These are phyloP conservation scores for Eupelmus urozonus DNA, from an alignment of 2,888 invertebrate species.

Conservation along the genomic window DNA sequence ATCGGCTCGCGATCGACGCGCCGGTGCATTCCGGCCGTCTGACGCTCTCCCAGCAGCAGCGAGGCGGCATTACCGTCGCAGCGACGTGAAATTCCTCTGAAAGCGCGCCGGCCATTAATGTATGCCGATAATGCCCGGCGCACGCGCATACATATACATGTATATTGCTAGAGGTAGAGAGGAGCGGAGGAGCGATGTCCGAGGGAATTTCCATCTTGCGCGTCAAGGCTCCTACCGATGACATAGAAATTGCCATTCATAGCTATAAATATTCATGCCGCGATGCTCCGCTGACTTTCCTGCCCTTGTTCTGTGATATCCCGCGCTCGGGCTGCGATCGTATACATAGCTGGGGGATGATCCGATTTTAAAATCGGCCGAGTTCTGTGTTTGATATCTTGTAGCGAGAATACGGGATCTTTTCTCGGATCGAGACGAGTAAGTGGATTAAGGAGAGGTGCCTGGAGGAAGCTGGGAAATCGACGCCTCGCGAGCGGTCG, in stretches of 20 bases:
- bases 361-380: slow-evolving; percentile 27
- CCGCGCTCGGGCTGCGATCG: not conserved
- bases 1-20: not conserved
- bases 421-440: slow-evolving; percentile 13
- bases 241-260: slow-evolving; percentile 54
- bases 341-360: not conserved
- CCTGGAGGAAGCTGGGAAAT: slow-evolving; percentile 26
- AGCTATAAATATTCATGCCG: slow-evolving; percentile 51
- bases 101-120: too few relatives aligned
- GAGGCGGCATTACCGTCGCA: too few relatives aligned
- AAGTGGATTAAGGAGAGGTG: slow-evolving; percentile 35
- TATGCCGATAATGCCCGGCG: slow-evolving; percentile 37
- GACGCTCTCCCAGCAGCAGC: too few relatives aligned
- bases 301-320: not conserved
- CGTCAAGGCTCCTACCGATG: slow-evolving; percentile 32
- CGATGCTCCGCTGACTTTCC: not conserved
- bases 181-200: not conserved
- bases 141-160: too few relatives aligned
- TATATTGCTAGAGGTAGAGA: not conserved
- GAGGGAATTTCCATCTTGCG: slow-evolving; percentile 44
- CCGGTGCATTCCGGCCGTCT: not conserved
- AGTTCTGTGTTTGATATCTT: slow-evolving; percentile 10
- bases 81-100: too few relatives aligned
- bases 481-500: not conserved
- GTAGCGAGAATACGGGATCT: not conserved